phyloP scores from a whole-genome alignment of 2,797 vertebrate species.

The Silurus lanzhouensis region DNA sequence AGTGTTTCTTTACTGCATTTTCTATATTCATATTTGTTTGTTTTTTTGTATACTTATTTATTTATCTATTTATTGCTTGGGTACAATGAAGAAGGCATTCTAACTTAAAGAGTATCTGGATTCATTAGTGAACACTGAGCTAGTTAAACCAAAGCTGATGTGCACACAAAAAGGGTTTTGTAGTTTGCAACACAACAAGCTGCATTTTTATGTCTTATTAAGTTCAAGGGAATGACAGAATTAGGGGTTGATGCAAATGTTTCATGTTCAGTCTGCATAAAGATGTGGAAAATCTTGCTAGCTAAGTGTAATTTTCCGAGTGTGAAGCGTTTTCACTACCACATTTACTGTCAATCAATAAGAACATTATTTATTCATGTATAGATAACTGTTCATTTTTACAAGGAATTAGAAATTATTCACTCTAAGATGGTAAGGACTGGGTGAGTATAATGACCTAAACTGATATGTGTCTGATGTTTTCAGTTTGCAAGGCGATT shows the following conservation, averaged over 20 bases:
- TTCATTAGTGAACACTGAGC: no score
- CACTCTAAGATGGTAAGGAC: background rate
- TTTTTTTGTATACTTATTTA: no score
- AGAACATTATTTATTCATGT: background rate
- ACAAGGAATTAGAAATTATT: background rate
- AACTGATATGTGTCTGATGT: slow-evolving; percentile 1
- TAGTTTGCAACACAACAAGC: background rate
- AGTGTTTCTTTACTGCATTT: no score
- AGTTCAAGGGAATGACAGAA: background rate
- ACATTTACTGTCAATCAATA: background rate
- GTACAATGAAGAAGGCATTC: no score
- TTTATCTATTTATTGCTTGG: no score
- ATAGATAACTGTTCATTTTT: no score
- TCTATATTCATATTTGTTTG: no score
- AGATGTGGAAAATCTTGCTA: no score
- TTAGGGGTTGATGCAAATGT: no score
- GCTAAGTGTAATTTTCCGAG: background rate
- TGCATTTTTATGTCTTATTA: background rate
- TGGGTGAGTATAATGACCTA: background rate
- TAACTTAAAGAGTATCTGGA: no score
- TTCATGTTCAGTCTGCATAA: background rate
- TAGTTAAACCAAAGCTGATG: no score
- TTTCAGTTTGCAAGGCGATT: slow-evolving; percentile 92
- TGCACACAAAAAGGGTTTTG: background rate
- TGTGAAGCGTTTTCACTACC: background rate